phyloP scores from a whole-genome alignment of 2,113 vertebrate genomes.

The Centropristis striata region DNA sequence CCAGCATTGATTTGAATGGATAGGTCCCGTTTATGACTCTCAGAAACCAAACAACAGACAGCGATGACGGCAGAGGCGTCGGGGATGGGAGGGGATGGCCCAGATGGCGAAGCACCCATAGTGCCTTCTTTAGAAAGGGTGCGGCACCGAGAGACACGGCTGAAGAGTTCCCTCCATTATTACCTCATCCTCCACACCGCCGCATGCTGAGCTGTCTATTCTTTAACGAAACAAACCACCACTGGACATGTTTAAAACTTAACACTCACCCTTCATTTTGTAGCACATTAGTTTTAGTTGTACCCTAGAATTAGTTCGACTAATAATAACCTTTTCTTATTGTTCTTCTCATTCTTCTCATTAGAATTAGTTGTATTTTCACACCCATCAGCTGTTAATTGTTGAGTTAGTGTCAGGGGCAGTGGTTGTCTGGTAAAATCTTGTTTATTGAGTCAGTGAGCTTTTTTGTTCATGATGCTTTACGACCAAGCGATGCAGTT shows the following conservation, averaged over 20 bases:
- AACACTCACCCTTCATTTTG: slow-evolving; percentile 49
- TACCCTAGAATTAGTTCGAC: slow-evolving; percentile 38
- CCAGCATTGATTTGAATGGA: slow-evolving; percentile 24
- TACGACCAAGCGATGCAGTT: slow-evolving; percentile 31
- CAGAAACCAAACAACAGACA: slow-evolving; percentile 49
- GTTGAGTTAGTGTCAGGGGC: slow-evolving; percentile 50
- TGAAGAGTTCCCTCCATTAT: slow-evolving; percentile 61
- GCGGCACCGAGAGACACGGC: slow-evolving; percentile 56
- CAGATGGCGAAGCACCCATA: slow-evolving; percentile 81
- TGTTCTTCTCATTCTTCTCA: slow-evolving; percentile 23
- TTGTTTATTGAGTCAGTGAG: slow-evolving; percentile 44
- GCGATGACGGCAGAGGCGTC: slow-evolving; percentile 62
- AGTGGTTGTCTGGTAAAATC: slow-evolving; percentile 48
- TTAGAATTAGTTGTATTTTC: slow-evolving; percentile 54
- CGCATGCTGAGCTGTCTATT: slow-evolving; percentile 67
- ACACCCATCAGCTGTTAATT: slow-evolving; percentile 47
- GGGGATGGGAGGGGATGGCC: slow-evolving; percentile 39
- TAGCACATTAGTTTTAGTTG: slow-evolving; percentile 73
- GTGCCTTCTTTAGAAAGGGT: slow-evolving; percentile 88
- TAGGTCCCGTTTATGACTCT: slow-evolving; percentile 19
- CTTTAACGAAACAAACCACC: slow-evolving; percentile 51
- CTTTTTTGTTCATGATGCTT: slow-evolving; percentile 50
- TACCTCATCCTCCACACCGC: slow-evolving; percentile 67
- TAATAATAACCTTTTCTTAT: slow-evolving; percentile 28
- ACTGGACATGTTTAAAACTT: slow-evolving; percentile 52